phyloP scores from a whole-genome alignment of 2,113 vertebrate genomes.

The Anser brachyrhynchus region DNA sequence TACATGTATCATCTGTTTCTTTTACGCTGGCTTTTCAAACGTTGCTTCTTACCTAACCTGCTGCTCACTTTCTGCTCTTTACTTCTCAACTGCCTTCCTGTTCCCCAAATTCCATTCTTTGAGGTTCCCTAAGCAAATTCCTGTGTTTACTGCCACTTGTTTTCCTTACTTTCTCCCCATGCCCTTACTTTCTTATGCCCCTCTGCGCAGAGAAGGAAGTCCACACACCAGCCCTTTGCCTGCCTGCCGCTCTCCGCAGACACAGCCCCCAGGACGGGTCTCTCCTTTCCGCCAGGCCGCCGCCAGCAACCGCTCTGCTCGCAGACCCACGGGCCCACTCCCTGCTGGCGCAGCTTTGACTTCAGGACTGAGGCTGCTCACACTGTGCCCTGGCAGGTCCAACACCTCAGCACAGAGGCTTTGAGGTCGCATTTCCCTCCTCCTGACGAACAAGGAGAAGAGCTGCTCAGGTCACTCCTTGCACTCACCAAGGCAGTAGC shows the following conservation, averaged over 20 bases:
- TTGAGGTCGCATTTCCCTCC: accelerated
- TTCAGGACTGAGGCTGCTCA: neutral
- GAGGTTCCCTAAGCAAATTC: neutral
- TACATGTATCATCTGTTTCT: neutral
- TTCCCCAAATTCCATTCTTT: neutral
- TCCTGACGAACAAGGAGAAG: neutral
- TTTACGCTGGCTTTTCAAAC: neutral
- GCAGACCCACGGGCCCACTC: neutral
- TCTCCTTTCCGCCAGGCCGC: neutral
- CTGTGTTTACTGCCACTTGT: neutral
- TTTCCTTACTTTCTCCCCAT: neutral
- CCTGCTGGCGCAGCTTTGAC: neutral
- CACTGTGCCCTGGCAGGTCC: neutral
- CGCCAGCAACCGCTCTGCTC: neutral
- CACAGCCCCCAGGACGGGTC: neutral
- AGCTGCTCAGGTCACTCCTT: neutral
- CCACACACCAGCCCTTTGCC: neutral
- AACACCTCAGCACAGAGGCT: neutral
- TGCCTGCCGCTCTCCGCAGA: neutral
- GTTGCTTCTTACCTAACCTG: neutral
- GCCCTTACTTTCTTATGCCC: too few species aligned
- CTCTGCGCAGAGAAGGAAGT: neutral
- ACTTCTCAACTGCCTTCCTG: neutral
- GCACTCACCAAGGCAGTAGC: neutral
- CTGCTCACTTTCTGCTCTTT: neutral